Base-by-base conservation (phyloP, 1,140 invertebrate species). In the Drosophila mauritiana region DNA sequence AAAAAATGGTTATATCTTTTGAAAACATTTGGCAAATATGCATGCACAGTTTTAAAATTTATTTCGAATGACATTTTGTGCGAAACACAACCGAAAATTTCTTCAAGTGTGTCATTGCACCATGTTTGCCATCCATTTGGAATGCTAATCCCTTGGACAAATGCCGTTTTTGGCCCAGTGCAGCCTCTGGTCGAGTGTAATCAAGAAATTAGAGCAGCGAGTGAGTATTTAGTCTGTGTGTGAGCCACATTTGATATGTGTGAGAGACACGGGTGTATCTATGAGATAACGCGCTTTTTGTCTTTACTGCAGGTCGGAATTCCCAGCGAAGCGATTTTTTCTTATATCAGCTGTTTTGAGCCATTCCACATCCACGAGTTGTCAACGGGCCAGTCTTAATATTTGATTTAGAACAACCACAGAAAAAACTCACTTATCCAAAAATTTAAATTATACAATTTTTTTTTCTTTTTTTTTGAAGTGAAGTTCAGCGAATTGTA, bases 141-240 rank as follows among this genome's bases (percentile, higher is more conserved):
- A 70, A 49, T 78, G 82, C 68, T 81, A 85, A 81, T 85, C 82
- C 77, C 78, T 81, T 78, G 39, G 57, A 51, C 52, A 85, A 86
- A 86, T 56, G 57, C 43, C 43, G 31, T 45, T 57, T 42, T 63
- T 58, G 59, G 59, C 72, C 55, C 54, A 62, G 54, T 43, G 55
- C 64, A 78, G 67, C 59, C 58, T 52, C 65, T 45, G 48, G 55
- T 56, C 36, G 61, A 82, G 79, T 86, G 78, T 86, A 88, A 86
- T 88, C 83, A 82, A 88, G 67, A 86, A 86, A 86, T 86, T 86
- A 86, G 83, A 88, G 75, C 83, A 64, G 39, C 43, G 3, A 27
- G 27, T n/a, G 17, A 13, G 42, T 64, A 31, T 52, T 43, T 39
- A 13, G 42, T 64, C n/a, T 52, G 34, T 20, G 43, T 62, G 45